A percentile compares a stretch with the other conserved stretches of the same genome.
phyloP scores from a whole-genome alignment of 2,888 invertebrate genomes.

The Sisyra terminalis region DNA sequence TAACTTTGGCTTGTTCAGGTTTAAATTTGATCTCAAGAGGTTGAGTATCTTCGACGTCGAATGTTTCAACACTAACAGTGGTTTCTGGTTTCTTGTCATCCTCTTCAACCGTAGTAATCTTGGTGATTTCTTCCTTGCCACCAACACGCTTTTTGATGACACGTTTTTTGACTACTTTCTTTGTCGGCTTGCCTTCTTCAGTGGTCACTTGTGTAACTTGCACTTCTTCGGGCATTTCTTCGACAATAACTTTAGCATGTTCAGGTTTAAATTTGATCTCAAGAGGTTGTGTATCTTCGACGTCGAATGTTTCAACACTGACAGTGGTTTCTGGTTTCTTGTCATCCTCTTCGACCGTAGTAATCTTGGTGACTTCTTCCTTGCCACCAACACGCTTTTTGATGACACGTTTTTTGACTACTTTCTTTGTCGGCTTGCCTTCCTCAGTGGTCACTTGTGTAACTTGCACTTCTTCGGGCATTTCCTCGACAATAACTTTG shows the following conservation, averaged over 20 bases:
- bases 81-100: slow-evolving; percentile 14
- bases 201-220: slow-evolving; percentile 16
- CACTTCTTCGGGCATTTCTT: slow-evolving; percentile 16
- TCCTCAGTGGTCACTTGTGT: slow-evolving; percentile 21
- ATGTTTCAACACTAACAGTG: slow-evolving; percentile 10
- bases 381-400: slow-evolving; percentile 16
- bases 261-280: slow-evolving; percentile 9
- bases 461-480: slow-evolving; percentile 15
- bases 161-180: slow-evolving; percentile 17
- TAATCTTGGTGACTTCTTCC: slow-evolving; percentile 17
- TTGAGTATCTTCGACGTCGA: slow-evolving; percentile 9
- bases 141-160: slow-evolving; percentile 21
- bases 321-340: slow-evolving; percentile 24
- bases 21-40: slow-evolving; percentile 1
- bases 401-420: slow-evolving; percentile 17
- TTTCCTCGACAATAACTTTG: slow-evolving; percentile 10
- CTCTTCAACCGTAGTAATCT: slow-evolving; percentile 16
- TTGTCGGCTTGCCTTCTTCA: slow-evolving; percentile 16
- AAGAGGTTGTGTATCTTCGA: slow-evolving; percentile 11
- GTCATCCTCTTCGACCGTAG: slow-evolving; percentile 23
- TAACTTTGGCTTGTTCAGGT: slow-evolving; percentile 7
- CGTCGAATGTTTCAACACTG: slow-evolving; percentile 16
- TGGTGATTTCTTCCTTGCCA: slow-evolving; percentile 16
- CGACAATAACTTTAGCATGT: slow-evolving; percentile 12
- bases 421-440: slow-evolving; percentile 23